These are phyloP conservation scores for Astreopora myriophthalma DNA, from an alignment of 64 coral and sea anemone species.

Conservation along the genomic window DNA sequence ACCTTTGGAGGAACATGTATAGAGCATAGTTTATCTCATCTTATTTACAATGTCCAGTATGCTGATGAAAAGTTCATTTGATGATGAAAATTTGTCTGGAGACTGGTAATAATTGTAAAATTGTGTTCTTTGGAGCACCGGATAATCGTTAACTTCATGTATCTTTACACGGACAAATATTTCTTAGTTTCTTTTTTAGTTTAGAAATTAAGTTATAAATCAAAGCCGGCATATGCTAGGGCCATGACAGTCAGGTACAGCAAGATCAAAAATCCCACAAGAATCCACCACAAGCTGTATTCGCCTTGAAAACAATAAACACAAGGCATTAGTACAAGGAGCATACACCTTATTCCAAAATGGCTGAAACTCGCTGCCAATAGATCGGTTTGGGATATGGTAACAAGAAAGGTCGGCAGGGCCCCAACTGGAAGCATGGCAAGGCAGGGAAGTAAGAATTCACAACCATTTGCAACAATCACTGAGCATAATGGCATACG, in stretches of 20 bases:
- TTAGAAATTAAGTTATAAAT: slow-evolving; percentile 55
- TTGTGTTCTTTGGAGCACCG: background rate
- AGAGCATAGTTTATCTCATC: background rate
- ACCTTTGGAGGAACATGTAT: background rate
- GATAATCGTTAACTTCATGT: background rate
- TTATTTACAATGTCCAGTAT: background rate
- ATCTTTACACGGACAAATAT: background rate
- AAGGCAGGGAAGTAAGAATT: no score
- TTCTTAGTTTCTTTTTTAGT: background rate
- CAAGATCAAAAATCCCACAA: slow-evolving; percentile 83
- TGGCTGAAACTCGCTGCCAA: no score
- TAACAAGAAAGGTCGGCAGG: no score
- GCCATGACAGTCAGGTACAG: slow-evolving; percentile 76
- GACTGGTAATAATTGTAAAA: background rate
- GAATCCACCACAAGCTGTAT: slow-evolving; percentile 93
- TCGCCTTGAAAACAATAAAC: slow-evolving; percentile 69
- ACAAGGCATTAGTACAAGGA: background rate
- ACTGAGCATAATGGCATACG: no score
- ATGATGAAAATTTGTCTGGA: background rate
- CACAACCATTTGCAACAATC: no score
- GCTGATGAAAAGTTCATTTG: background rate
- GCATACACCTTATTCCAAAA: no score
- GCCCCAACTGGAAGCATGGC: no score
- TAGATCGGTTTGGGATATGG: no score
- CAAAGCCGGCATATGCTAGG: slow-evolving; percentile 86